These are phyloP conservation scores for Leucophora obtusa DNA, from an alignment of 2,888 invertebrate genomes.

Conservation along the genomic window DNA sequence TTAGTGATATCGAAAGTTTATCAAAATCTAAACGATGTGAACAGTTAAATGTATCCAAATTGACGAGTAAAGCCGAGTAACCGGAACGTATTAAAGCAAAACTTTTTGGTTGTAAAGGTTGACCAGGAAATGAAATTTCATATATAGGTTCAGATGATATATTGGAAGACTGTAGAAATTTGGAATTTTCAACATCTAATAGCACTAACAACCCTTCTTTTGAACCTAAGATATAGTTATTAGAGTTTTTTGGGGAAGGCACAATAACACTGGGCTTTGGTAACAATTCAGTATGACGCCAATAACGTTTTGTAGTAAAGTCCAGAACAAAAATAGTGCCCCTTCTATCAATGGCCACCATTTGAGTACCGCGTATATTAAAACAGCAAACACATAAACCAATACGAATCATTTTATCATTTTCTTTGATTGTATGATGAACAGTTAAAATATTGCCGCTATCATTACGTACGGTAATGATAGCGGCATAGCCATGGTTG, in stretches of 20 bases:
- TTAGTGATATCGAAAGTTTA: constrained; percentile 75
- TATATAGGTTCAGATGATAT: constrained; percentile 67
- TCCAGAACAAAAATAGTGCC: constrained; percentile 85
- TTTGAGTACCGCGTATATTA: constrained; percentile 81
- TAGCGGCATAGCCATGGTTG: too few relatives aligned
- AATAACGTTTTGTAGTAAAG: constrained; percentile 82
- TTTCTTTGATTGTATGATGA: constrained; percentile 73
- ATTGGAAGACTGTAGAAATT: constrained; percentile 52
- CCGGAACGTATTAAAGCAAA: constrained; percentile 69
- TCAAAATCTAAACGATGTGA: constrained; percentile 74
- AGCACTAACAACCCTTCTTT: constrained; percentile 70
- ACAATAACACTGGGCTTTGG: constrained; percentile 67
- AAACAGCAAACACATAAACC: constrained; percentile 83
- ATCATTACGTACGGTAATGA: too few relatives aligned
- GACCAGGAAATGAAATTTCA: constrained; percentile 71
- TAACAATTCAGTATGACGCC: constrained; percentile 80
- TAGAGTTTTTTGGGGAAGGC: constrained; percentile 70
- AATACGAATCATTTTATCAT: constrained; percentile 69
- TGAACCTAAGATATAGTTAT: constrained; percentile 74
- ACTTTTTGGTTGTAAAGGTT: constrained; percentile 54
- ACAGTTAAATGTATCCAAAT: constrained; percentile 67
- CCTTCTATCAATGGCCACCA: constrained; percentile 82
- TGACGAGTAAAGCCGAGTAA: constrained; percentile 69
- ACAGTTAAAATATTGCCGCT: constrained; percentile 75
- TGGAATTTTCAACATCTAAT: constrained; percentile 69